Evolutionary conservation across 2,888 invertebrate genomes (phyloP).

Genomic region (Tridacna crocea): DNA sequence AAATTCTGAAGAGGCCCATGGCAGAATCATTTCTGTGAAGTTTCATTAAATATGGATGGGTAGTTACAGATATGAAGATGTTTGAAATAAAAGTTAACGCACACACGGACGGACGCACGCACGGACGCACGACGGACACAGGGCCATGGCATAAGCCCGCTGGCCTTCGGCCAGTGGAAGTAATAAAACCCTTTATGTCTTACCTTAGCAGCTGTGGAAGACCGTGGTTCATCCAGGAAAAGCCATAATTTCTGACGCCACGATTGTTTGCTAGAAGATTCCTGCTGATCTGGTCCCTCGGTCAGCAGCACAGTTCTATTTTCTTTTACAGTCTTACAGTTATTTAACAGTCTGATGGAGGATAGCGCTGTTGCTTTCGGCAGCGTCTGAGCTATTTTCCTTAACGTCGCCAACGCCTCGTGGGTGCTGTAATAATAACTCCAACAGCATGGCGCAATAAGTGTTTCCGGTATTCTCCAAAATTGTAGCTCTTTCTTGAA

Average conservation of each 20-base stretch:
- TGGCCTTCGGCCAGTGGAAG: too few relatives aligned
- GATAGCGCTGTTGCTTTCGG: not conserved
- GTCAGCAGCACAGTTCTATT: not conserved
- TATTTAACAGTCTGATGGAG: not conserved
- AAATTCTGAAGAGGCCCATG: too few relatives aligned
- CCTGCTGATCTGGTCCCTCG: not conserved
- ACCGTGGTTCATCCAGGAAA: constrained; percentile 3
- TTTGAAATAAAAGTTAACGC: too few relatives aligned
- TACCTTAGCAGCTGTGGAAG: constrained; percentile 2
- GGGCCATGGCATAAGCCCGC: too few relatives aligned
- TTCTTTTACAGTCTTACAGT: not conserved
- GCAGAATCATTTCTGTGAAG: too few relatives aligned
- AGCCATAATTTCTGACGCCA: not conserved
- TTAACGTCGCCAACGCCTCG: not conserved
- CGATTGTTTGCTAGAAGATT: not conserved
- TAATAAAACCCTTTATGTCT: not conserved
- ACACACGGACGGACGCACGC: too few relatives aligned
- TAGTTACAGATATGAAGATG: too few relatives aligned
- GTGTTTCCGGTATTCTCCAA: not conserved
- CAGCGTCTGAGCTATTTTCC: not conserved
- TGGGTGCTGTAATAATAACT: not conserved
- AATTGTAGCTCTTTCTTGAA: constrained; percentile 8
- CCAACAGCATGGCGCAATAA: constrained; percentile 15
- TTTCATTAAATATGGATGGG: too few relatives aligned
- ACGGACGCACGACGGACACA: too few relatives aligned